Base-by-base conservation (phyloP, 2,888 invertebrate species). In the Eupithecia inturbata region DNA sequence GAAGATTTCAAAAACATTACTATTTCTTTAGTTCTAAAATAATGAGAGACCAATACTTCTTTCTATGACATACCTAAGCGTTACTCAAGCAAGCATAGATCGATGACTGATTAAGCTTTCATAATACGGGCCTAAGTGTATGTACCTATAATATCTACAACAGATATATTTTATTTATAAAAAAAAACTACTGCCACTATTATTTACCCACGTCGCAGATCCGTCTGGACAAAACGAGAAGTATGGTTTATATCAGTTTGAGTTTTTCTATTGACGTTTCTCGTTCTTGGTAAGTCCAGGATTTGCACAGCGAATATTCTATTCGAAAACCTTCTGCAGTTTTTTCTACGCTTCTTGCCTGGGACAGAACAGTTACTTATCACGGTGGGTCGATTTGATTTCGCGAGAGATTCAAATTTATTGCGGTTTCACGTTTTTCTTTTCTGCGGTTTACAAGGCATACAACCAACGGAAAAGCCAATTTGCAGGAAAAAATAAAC, bases 121-220 rank as follows among this genome's bases (percentile, higher is more conserved):
- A 10, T 36, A 10, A 10, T 36, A 36, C 19, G n/a, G n/a, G n/a
- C n/a, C n/a, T n/a, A n/a, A n/a, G n/a, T n/a, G n/a, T 49, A 49
- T 9, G 4, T 49, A n/a, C 49, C n/a, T n/a, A 49, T n/a, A n/a
- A n/a, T 45, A 19, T 9, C 53, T 53, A 53, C 53, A 12, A 22
- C 9, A 53, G n/a, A 49, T 49, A 31, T n/a, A n/a, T n/a, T n/a
- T n/a, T 41, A 41, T 14, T 36, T 14, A 1, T 3, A 45, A 49
- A 53, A 22, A 53, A 53, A 53, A 22, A 12, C 53, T 57, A 57
- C 57, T 57, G 26, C 14, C 4, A 57, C 12, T 14, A 26, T 12
- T 57, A 57, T 57, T 57, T 57, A 57, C 57, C 57, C 57, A 57
- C 57, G 53, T 53, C 53, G 57, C 22, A 12, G 26, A 26, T 57